Base-by-base conservation (phyloP, 2,113 vertebrate genomes). In the Coptodon bakossiorum region DNA sequence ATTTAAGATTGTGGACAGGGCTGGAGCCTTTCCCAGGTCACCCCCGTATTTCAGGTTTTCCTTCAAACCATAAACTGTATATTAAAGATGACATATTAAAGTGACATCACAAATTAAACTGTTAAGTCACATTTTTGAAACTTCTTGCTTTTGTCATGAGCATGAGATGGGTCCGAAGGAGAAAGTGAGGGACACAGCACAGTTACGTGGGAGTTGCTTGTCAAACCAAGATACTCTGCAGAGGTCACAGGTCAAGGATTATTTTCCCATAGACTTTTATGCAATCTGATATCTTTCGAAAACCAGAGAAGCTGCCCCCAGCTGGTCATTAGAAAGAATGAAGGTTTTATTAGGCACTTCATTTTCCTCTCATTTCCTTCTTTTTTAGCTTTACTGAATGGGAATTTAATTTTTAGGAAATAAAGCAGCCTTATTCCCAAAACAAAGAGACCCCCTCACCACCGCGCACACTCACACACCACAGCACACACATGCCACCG, bases 1-100 rank as follows among this genome's bases (percentile, higher is more conserved):
- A 38, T 66, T 66, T 66, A n/a, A 31, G 9, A n/a, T 66, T 36
- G 6, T 38, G 10, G 31, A 66, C 61, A 38, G 31, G 61, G 61
- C 0, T 66, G 34, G 17, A 66, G 34, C 34, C 34, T 66, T 66
- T 66, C 0, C 2, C 59, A 12, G 31, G 0, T 36, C 4, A 63
- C 17, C 59, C 16, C 6, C 2, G 0, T 5, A 19, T 63, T 63
- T 63, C 2, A 63, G 17, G 59, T 63, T 63, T 63, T 63, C 34
- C 61, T 66, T 66, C 4, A 66, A 13, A 66, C 34, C 19, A 66
- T 7, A 19, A 38, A 38, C 61, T 66, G 61, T 38, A 66, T 66
- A 66, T 66, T 66, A 66, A 66, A 66, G 31, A 66, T 66, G 34
- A n/a, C 59, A 63, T 12, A 63, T 63, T 63, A 36, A 63, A 2